These are phyloP conservation scores for Apis mellifera DNA, from an alignment of 1,140 invertebrate genomes.

Conservation along the genomic window Amel_HAv3.1 CM009940.2:11732001-11732500, in stretches of 20 bases:
- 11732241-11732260: background rate
- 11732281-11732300: background rate
- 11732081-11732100: background rate
- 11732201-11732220: background rate
- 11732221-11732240: background rate
- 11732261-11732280: conserved; percentile 8
- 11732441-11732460: background rate
- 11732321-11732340: conserved; percentile 20
- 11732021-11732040: background rate
- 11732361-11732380: conserved; percentile 25
- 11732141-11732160: background rate
- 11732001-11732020: too few relatives aligned
- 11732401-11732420: background rate
- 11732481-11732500: conserved; percentile 21
- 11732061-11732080: background rate
- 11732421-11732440: background rate
- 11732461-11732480: conserved; percentile 29
- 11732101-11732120: background rate
- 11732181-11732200: too few relatives aligned
- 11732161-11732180: background rate
- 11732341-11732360: conserved; percentile 13
- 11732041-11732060: background rate
- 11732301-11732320: background rate
- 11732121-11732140: background rate
- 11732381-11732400: background rate